Evolutionary conservation across 2,888 invertebrate species (phyloP).

Genomic region (Mesochorus sp.): DNA sequence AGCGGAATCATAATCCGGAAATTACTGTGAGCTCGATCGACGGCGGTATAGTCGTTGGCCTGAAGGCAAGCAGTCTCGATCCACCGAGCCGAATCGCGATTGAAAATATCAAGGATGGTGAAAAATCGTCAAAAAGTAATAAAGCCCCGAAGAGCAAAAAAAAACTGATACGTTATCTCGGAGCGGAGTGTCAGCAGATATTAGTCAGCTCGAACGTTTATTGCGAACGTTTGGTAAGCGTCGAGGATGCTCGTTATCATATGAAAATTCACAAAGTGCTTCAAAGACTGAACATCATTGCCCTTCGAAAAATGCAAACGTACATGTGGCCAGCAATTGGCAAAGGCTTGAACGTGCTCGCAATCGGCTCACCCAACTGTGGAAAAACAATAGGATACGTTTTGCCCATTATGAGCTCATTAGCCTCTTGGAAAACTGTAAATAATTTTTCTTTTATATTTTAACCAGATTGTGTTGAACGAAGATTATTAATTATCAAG

Average conservation of each 20-base stretch:
- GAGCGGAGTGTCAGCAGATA: constrained; percentile 66
- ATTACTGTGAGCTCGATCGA: constrained; percentile 33
- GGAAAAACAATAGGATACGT: constrained; percentile 90
- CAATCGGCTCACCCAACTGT: constrained; percentile 84
- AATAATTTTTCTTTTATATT: background rate
- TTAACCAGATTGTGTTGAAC: background rate
- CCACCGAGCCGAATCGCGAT: background rate
- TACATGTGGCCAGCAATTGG: constrained; percentile 88
- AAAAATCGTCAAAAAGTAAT: background rate
- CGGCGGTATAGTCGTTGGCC: constrained; percentile 9
- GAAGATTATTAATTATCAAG: background rate
- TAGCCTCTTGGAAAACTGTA: constrained; percentile 76
- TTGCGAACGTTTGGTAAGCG: constrained; percentile 66
- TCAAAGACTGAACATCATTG: constrained; percentile 78
- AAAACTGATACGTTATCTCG: constrained; percentile 49
- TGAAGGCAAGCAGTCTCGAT: constrained; percentile 5
- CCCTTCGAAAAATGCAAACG: constrained; percentile 85
- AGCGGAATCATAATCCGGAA: background rate
- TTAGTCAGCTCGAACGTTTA: constrained; percentile 69
- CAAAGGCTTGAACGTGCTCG: constrained; percentile 86
- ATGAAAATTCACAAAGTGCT: constrained; percentile 67
- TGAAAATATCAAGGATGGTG: background rate
- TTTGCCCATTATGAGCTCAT: constrained; percentile 86
- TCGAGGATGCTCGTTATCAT: constrained; percentile 73
- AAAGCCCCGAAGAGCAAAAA: constrained; percentile 12